Base-by-base conservation (phyloP, 1,140 invertebrate species). In the Scylla paramamosain region DNA sequence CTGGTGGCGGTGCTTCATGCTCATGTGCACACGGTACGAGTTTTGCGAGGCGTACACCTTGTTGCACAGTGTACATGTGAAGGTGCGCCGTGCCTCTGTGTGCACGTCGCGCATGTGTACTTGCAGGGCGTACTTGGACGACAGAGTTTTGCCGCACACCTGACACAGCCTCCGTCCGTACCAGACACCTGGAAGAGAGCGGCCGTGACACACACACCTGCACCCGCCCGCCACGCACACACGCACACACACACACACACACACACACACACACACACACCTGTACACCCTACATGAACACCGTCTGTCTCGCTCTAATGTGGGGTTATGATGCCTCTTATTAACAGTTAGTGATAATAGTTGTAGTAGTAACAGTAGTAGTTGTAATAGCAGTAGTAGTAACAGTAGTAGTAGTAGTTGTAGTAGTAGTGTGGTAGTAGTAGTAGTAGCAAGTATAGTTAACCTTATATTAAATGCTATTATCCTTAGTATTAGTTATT, bases 81-180 rank as follows among this genome's bases (percentile, higher is more conserved):
- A 94, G 93, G 84, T 82, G 84, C 93, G 95, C 29, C 95, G 95
- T 16, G 88, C 91, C 67, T 98, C 97, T 97, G 98, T 98, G 97
- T 98, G 98, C 96, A 98, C 98, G 97, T 98, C 98, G 97, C 98
- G 98, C 97, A 98, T 98, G 97, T 98, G 98, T 96, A 98, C 98
- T 97, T 98, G 98, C 97, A 98, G 98, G 96, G 98, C 98, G 96
- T 98, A 98, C 97, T 98, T 97, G 96, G 98, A 98, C 96, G 98
- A 98, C 96, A 98, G 97, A 97, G 98, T 98, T 98, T 98, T 98
- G 98, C 98, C 98, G 98, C 98, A 98, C 96, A 98, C 98, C 97
- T 98, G 98, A 97, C 98, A 98, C 97, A 98, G 98, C 97, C 98
- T 98, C 97, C 98, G 98, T 97, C 98, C 98, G 96, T 95, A 96